Evolutionary conservation across 1,140 invertebrate species (phyloP).

Genomic region (Glossosoma conforme): DNA sequence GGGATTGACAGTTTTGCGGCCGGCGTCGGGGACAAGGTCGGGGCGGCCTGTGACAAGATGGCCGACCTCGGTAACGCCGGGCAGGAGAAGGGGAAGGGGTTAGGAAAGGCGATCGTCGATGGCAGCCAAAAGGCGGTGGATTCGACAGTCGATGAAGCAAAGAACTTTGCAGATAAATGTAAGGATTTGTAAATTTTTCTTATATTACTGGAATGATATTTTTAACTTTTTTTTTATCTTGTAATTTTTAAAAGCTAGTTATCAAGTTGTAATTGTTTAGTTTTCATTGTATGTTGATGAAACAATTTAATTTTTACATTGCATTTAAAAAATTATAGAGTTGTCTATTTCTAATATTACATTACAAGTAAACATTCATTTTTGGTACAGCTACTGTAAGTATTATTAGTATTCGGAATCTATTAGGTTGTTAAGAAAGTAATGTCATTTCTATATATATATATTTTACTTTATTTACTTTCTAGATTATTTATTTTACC

Average conservation of each 20-base stretch:
- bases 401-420: too few species aligned
- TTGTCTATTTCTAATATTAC: too few species aligned
- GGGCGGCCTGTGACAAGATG: not conserved
- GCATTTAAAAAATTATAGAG: not conserved
- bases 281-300: not conserved
- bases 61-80: not conserved
- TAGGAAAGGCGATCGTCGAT: conserved; percentile 1
- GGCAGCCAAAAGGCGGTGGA: conserved; percentile 3
- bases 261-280: conserved; percentile 8
- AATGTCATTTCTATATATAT: too few species aligned
- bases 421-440: too few species aligned
- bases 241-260: not conserved
- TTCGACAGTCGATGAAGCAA: conserved; percentile 10
- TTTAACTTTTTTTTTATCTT: not conserved
- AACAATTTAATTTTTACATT: not conserved
- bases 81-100: not conserved
- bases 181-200: not conserved
- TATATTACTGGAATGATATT: not conserved
- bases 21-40: conserved; percentile 3
- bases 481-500: too few species aligned
- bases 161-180: conserved; percentile 21
- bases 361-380: too few species aligned
- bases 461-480: too few species aligned
- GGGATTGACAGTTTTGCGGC: not conserved
- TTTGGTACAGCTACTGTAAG: too few species aligned